Percentiles rank a stretch among this genome's conserved stretches.
Evolutionary conservation across 2,797 vertebrate species (phyloP).

Genomic region (Gastrophryne carolinensis): DNA sequence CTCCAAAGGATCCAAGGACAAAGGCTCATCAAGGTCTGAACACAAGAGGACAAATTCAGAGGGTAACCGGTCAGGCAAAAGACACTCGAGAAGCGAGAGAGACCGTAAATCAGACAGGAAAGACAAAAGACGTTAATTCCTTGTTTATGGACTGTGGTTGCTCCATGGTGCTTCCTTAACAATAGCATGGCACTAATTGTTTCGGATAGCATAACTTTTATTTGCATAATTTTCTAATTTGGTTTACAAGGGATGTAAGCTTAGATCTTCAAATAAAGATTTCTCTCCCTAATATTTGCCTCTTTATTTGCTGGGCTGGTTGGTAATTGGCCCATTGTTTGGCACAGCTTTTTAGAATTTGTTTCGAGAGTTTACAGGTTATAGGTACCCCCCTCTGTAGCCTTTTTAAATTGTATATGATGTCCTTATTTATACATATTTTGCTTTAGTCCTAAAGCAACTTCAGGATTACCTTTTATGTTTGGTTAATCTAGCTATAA

Average conservation of each 20-base stretch:
- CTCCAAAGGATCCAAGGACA: slow-evolving; percentile 84
- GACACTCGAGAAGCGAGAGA: slow-evolving; percentile 86
- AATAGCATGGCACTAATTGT: slow-evolving; percentile 76
- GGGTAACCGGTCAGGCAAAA: slow-evolving; percentile 81
- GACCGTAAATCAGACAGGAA: slow-evolving; percentile 97
- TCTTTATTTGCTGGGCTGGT: slow-evolving; percentile 65
- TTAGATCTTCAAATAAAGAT: slow-evolving; percentile 73
- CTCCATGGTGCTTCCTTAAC: slow-evolving; percentile 76
- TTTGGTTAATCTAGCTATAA: too few species aligned
- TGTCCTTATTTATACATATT: background rate
- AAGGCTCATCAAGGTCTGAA: slow-evolving; percentile 74
- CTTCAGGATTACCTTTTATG: too few species aligned
- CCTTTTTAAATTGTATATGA: background rate
- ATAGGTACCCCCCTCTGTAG: background rate
- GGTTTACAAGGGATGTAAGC: slow-evolving; percentile 75
- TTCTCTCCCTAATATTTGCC: slow-evolving; percentile 68
- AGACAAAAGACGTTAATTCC: slow-evolving; percentile 87
- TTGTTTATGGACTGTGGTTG: slow-evolving; percentile 64
- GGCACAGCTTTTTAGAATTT: background rate
- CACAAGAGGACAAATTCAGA: slow-evolving; percentile 80
- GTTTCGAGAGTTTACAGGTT: background rate
- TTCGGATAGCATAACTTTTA: slow-evolving; percentile 73
- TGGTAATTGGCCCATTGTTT: background rate
- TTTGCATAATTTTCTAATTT: slow-evolving; percentile 77
- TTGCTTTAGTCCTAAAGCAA: too few species aligned